Evolutionary conservation across 2,113 vertebrate genomes (phyloP), one percentile per base, ranked within the genome.

Genomic region (Myocastor coypus): DNA sequence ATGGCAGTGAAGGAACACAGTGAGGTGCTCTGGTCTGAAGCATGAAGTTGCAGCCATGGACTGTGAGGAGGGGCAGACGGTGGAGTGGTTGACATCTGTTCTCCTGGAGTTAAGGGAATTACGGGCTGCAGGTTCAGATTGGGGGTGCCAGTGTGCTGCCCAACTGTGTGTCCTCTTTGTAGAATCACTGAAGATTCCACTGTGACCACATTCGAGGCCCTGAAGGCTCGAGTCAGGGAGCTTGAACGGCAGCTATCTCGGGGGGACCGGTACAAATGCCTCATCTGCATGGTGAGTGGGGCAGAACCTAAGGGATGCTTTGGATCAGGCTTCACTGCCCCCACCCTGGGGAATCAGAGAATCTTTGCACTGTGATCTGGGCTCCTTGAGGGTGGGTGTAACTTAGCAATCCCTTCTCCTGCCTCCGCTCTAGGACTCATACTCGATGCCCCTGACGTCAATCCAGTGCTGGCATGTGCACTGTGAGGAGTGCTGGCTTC

Each of bases 391-490:
- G 55, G 46, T 55, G 11, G 32, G 63, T 37, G 24, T 66, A 14
- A 50, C 46, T 95, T 86, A 89, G 73, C 71, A 34, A 95, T 69
- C 57, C 92, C 83, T 95, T 94, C 87, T 97, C 86, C 94, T 90
- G 96, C 96, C 82, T 98, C 94, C 87, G 97, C 94, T 97, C 94
- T 96, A 99, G 99, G 99, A 99, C 98, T 99, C 99, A 0, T 99
- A 99, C 98, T 99, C 99, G 50, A 99, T 99, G 99, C 99, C 99
- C 75, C 99, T 99, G 97, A 99, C 99, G 93, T 99, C 99, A 94
- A 99, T 99, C 98, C 99, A 99, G 98, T 99, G 99, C 98, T 99
- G 99, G 99, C 99, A 99, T 3, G 99, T 99, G 98, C 99, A 99
- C 98, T 99, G 99, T 98, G 99, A 99, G 99, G 99, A 99, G 98